phyloP scores from a whole-genome alignment of 1,140 invertebrate species.

The Calosoma granatense region DNA sequence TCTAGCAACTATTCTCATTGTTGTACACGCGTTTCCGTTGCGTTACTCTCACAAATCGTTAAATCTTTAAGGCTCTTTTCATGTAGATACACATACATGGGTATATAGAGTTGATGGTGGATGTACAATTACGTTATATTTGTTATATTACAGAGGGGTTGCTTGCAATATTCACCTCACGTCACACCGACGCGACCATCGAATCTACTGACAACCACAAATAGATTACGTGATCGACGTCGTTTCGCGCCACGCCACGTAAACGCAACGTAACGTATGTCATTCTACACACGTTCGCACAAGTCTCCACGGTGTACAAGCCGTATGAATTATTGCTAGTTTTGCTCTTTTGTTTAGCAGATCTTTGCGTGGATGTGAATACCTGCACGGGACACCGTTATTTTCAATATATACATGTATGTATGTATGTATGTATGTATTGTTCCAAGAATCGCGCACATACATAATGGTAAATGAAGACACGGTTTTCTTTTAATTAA shows the following conservation, averaged over 20 bases:
- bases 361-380: neutral
- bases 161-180: conserved; percentile 4
- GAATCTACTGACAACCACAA: conserved; percentile 9
- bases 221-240: conserved; percentile 17
- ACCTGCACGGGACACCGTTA: conserved; percentile 1
- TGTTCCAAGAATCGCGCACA: too few relatives aligned
- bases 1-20: neutral
- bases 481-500: too few relatives aligned
- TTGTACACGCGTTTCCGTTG: too few relatives aligned
- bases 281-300: neutral
- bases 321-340: neutral
- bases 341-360: neutral
- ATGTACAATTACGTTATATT: too few relatives aligned
- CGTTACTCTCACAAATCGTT: too few relatives aligned
- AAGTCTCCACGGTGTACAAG: neutral
- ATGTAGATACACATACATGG: neutral
- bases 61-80: neutral
- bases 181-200: conserved; percentile 11
- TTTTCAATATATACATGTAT: neutral
- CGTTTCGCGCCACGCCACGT: neutral
- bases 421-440: neutral
- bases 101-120: neutral
- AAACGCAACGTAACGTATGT: neutral
- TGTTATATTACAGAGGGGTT: neutral
- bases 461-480: too few relatives aligned